Base-by-base conservation (phyloP, 2,888 invertebrate genomes). In the Drosophila yooni region DNA sequence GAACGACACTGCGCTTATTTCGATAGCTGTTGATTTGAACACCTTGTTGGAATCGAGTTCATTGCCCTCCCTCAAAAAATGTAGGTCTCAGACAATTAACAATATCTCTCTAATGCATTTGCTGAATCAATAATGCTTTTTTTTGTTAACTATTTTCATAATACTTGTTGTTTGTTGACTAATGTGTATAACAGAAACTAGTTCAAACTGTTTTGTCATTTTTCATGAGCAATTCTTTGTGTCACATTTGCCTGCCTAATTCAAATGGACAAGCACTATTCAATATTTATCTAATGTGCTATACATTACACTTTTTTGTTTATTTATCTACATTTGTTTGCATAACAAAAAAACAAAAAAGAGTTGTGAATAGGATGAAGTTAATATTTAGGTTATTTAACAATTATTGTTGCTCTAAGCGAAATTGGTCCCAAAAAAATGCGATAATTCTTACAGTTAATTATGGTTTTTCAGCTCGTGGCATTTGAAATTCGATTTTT, bases 81-180 rank as follows among this genome's bases (percentile, higher is more conserved):
- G n/a, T 57, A 10, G 25, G 25, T n/a, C 18, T n/a, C 38, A 21
- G 34, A 27, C 59, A 43, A 74, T 76, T 74, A 79, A 51, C 76
- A 68, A 34, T 76, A 33, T 51, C 75, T 58, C n/a, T 13, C 75
- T 74, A 79, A 74, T 68, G 54, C 43, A 64, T 29, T 34, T 10
- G 11, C 38, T 65, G 53, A 71, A 29, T 77, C 60, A 62, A 40
- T 33, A 27, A 36, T 18, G 15, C 3, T 18, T 27, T 50, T 53
- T 27, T 4, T 34, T 13, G 33, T n/a, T 13, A 18, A 38, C 36
- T 36, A 36, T 31, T 46, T 11, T 8, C 36, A 29, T 31, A 10
- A 18, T 65, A n/a, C 38, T 25, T 25, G n/a, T 18, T 31, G 36
- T 25, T 11, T 34, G 57, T 50, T 52, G 36, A 51, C 29, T 2